A percentile compares a stretch with the other conserved stretches of the same genome.
Evolutionary conservation across 2,113 vertebrate genomes (phyloP).

Genomic region (Limnothrissa miodon): DNA sequence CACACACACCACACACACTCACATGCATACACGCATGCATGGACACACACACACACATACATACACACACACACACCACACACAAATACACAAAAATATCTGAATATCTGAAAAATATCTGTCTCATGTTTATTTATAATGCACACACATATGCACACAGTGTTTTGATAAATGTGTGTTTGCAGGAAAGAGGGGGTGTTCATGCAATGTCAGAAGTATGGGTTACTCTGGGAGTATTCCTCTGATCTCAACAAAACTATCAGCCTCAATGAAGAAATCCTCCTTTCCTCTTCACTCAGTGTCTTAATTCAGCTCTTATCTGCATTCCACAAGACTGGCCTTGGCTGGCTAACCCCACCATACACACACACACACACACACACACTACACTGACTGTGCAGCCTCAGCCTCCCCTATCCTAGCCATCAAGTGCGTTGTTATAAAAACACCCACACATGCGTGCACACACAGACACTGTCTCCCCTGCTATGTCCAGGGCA

Average conservation of each 20-base stretch:
- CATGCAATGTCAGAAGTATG: background rate
- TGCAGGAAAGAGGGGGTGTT: background rate
- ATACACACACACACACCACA: background rate
- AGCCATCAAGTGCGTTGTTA: background rate
- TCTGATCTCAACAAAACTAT: background rate
- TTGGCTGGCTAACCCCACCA: background rate
- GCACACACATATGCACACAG: background rate
- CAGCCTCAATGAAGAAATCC: background rate
- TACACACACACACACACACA: constrained; percentile 16
- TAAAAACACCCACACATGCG: background rate
- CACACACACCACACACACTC: background rate
- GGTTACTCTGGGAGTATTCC: background rate
- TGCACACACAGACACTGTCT: background rate
- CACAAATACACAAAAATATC: background rate
- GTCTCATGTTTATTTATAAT: background rate
- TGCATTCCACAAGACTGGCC: background rate
- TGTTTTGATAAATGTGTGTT: background rate
- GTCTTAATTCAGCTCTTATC: constrained; percentile 3
- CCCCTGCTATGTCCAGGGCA: background rate
- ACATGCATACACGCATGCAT: background rate
- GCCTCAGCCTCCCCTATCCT: background rate
- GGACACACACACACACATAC: no score
- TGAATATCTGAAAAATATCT: background rate
- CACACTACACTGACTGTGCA: background rate
- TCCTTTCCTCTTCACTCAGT: background rate